Evolutionary conservation across 2,113 vertebrate genomes (phyloP), one percentile per base, ranked within the genome.

Genomic region (Suncus etruscus): DNA sequence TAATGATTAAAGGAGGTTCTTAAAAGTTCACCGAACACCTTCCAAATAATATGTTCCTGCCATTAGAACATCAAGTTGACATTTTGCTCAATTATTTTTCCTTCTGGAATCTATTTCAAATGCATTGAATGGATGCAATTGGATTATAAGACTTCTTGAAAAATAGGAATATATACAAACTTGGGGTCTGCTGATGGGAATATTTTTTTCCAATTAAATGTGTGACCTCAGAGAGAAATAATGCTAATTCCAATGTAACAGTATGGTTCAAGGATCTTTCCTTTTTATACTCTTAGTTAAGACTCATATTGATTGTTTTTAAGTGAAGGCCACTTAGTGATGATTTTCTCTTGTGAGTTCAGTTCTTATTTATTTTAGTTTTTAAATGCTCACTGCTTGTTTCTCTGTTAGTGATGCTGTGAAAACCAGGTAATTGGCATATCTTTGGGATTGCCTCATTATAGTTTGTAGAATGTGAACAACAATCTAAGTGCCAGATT

Each of bases 201-300:
- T 92, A 93, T 61, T 95, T 95, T 95, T 95, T 86, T 87, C 96
- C 96, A 97, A 96, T 97, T 95, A 96, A 90, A 79, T 16, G 0
- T 94, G 90, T 96, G 91, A 96, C 94, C 91, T 93, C 72, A 27
- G 0, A 95, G 93, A 97, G 93, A 97, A 97, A 93, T 94, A 95
- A 96, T 97, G 94, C 97, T 97, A 97, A 96, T 97, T 97, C 87
- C 97, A 93, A 95, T 96, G 61, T 31, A 93, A 95, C 93, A 97
- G 79, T 92, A 85, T 27, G 91, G 95, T 96, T 97, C 96, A 97
- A 96, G 94, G 91, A 91, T 88, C 10, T 94, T 96, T 94, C 92
- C 92, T 94, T 45, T 91, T 94, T 11, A n/a, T 14, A n/a, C 73
- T 94, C 58, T 68, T 68, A 72, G 66, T 91, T 91, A 82, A 48